Base-by-base conservation (phyloP, 2,113 vertebrate species). In the Rhea americana region DNA sequence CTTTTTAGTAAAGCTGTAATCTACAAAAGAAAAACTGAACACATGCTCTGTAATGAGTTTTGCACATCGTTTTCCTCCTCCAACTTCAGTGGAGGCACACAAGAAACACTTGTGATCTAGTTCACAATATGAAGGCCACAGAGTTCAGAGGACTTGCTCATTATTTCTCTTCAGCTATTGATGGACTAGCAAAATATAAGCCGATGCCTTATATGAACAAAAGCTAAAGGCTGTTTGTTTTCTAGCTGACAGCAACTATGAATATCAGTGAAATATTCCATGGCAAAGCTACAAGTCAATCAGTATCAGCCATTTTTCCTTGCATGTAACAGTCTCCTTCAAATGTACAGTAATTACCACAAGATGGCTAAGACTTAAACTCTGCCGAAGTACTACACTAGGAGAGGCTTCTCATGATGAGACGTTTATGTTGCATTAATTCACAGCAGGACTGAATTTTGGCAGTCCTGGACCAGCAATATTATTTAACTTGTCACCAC, bases 391-490 rank as follows among this genome's bases (percentile, higher is more conserved):
- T 9, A 5, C 28, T 19, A 66, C n/a, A 59, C 45, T 85, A 56
- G 90, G 17, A 67, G 81, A 89, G 67, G 55, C 55, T 85, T 73
- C 70, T 79, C 83, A 19, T 32, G 53, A 91, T 32, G 28, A 93
- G 71, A 90, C 70, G 66, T 73, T 96, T 87, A 58, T 68, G 82
- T 68, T 47, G 72, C 72, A 68, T 62, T 93, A 82, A 91, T 87
- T 94, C 74, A 87, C 88, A 81, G 80, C 30, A 73, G 68, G 86
- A 74, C 47, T 53, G 75, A 95, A 80, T 92, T 93, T 72, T 90
- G 86, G 78, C 81, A 93, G 77, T 80, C 78, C 77, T 55, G 11
- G 73, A 43, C n/a, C 53, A 93, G 81, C 66, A 91, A 51, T 73
- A 77, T 81, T 71, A 66, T 83, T 94, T 85, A 90, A 92, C 58